Conservation (phyloP, 2,888 invertebrate genomes). For the Gnatocerus cornutus region DNA sequence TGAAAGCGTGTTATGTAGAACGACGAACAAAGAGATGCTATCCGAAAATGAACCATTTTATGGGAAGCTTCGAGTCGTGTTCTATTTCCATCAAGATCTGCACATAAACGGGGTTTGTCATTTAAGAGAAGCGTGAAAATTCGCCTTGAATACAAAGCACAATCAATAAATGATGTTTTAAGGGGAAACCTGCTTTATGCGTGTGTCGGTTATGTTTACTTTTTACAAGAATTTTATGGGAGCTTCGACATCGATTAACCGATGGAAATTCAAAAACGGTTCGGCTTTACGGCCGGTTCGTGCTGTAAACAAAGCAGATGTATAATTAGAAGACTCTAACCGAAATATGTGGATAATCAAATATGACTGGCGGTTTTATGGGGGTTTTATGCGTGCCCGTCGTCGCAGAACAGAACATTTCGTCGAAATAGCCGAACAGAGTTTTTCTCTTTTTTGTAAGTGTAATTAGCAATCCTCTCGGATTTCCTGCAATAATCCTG, state of each 20-base stretch:
- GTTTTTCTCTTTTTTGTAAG: background rate
- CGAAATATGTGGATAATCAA: constrained; percentile 33
- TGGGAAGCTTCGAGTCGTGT: constrained; percentile 53
- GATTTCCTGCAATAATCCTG: constrained; percentile 18
- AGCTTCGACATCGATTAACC: constrained; percentile 37
- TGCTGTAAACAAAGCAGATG: constrained; percentile 14
- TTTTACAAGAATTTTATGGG: constrained; percentile 45
- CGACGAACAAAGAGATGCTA: constrained; percentile 62
- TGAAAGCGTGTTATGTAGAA: constrained; percentile 60
- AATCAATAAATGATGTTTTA: constrained; percentile 49
- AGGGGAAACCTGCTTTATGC: constrained; percentile 28
- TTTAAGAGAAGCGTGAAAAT: constrained; percentile 54
- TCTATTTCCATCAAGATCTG: constrained; percentile 56
- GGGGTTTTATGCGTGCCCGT: constrained; percentile 9
- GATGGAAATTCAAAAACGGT: constrained; percentile 43
- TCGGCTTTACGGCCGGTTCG: constrained; percentile 22
- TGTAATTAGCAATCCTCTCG: constrained; percentile 7
- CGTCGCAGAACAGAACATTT: background rate
- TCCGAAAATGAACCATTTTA: constrained; percentile 62
- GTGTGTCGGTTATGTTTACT: constrained; percentile 39
- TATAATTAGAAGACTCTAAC: constrained; percentile 26
- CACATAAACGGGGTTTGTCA: constrained; percentile 54
- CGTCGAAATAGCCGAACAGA: background rate
- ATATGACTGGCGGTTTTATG: constrained; percentile 15
- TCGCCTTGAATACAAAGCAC: constrained; percentile 54